Evolutionary conservation across 2,113 vertebrate species (phyloP).

Genomic region (Ptilonorhynchus violaceus): DNA sequence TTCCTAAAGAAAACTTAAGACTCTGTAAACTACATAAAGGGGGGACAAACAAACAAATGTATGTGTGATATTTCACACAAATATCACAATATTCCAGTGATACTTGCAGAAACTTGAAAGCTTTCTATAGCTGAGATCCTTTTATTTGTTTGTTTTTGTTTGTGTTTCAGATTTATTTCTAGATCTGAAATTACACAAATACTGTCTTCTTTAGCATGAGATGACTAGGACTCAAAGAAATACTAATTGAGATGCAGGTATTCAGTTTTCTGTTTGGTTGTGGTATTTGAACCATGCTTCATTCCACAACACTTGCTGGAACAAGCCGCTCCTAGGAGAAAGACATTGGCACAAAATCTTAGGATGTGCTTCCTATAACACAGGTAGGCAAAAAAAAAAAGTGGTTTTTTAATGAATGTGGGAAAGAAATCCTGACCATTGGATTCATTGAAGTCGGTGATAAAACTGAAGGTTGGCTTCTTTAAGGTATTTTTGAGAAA

Average conservation of each 20-base stretch:
- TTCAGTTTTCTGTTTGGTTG: not conserved
- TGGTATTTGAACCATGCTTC: not conserved
- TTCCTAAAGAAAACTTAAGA: not conserved
- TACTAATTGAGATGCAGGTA: not conserved
- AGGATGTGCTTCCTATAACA: not conserved
- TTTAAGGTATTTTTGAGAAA: not conserved
- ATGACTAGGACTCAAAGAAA: not conserved
- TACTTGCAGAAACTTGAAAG: not conserved
- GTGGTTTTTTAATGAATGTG: accelerated
- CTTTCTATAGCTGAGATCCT: not conserved
- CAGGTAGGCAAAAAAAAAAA: not conserved
- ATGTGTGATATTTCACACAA: not conserved
- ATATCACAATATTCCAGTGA: not conserved
- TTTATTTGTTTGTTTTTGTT: not conserved
- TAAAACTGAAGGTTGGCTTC: not conserved
- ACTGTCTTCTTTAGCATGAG: not conserved
- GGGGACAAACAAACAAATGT: not conserved
- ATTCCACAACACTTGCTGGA: not conserved
- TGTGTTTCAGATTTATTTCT: not conserved
- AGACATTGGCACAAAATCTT: not conserved
- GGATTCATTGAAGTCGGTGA: not conserved
- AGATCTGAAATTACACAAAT: not conserved
- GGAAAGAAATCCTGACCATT: not conserved
- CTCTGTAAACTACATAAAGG: not conserved
- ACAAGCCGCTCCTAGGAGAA: not conserved